Evolutionary conservation across 2,113 vertebrate species (phyloP).

Genomic region (Corythaeola cristata): DNA sequence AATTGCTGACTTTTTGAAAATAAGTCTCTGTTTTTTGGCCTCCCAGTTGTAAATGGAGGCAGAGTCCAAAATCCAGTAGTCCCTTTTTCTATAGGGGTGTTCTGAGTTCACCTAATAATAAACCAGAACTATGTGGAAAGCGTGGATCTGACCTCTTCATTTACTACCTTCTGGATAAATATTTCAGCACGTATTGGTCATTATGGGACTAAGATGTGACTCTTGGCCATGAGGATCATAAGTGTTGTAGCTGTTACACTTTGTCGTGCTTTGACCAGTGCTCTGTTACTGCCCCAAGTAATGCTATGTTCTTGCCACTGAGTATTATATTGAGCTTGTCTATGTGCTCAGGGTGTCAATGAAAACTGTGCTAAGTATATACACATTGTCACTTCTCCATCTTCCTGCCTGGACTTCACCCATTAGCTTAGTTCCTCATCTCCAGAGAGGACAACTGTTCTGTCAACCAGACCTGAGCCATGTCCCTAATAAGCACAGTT

Average conservation of each 20-base stretch:
- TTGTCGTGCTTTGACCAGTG: not conserved
- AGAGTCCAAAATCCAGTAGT: not conserved
- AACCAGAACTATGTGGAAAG: not conserved
- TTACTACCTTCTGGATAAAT: not conserved
- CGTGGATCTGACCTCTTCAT: not conserved
- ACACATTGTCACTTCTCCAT: not conserved
- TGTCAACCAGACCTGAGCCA: not conserved
- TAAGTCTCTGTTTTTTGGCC: not conserved
- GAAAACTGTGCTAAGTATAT: not conserved
- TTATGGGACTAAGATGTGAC: not conserved
- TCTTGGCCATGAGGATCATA: not conserved
- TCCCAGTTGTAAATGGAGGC: not conserved
- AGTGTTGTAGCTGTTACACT: not conserved
- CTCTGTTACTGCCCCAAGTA: not conserved
- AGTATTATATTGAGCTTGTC: not conserved
- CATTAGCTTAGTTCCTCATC: not conserved
- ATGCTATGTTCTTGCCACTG: not conserved
- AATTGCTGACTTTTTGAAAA: not conserved
- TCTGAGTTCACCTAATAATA: not conserved
- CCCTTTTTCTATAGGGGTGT: not conserved
- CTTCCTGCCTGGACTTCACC: not conserved
- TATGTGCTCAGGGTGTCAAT: not conserved
- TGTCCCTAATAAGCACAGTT: not conserved
- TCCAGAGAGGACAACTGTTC: not conserved
- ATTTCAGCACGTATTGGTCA: not conserved